Evolutionary conservation across 2,113 vertebrate genomes (phyloP), one percentile per base, ranked within the genome.

Genomic region (Eudyptes chrysolophus): DNA sequence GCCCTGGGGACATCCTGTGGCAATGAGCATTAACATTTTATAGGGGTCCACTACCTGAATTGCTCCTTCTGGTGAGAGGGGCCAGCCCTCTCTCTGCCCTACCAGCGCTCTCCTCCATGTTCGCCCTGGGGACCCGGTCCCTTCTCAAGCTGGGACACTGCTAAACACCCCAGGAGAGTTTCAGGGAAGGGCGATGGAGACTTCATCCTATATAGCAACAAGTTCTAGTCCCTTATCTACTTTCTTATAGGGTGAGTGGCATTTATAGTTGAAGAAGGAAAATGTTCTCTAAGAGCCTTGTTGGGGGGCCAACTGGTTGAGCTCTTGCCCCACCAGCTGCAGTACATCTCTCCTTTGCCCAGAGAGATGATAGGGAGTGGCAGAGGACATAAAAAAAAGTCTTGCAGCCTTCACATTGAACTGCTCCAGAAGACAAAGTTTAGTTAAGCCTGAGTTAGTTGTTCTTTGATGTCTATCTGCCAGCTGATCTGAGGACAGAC

Each of bases 41-140:
- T 38, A 68, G 36, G 32, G 8, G 25, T 29, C 22, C 8, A 32
- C 21, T 20, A 32, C 30, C 27, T 12, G 52, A 66, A 36, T 4
- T 36, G 17, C 21, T 61, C 52, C 25, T 61, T 78, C 25, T 1
- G 1, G 29, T 71, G 46, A 61, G 65, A 49, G 9, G 6, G 10
- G 7, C 18, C 29, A 42, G 40, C 3, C 34, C 8, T 65, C 6
- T 24, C 8, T n/a, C 27, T 46, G 52, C 34, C 34, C 17, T 42
- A 16, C 60, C 25, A 34, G 22, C 1, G 1, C 20, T 48, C 11
- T 78, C 18, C n/a, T n/a, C 34, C 26, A 5, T 25, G 21, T 10
- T 72, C 0, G 1, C 25, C 9, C 32, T 21, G 16, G 48, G 26
- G 7, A 32, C 22, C 21, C 2, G 0, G 6, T 34, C 16, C 36